Evolutionary conservation across 2,797 vertebrate species (phyloP), one percentile per base, ranked within the genome.

Genomic region (Acrocephalus scirpaceus): DNA sequence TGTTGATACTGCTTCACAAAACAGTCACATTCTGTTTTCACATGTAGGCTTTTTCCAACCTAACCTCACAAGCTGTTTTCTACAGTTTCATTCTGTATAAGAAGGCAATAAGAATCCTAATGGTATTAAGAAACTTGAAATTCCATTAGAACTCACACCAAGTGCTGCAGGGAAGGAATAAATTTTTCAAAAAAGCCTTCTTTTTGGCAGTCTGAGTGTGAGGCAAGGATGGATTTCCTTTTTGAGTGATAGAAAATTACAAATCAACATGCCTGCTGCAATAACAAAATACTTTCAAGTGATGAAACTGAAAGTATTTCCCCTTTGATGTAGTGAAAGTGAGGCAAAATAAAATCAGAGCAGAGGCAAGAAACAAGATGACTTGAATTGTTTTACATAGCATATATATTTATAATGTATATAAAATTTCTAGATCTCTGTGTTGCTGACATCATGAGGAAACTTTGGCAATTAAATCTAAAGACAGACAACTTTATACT

Each of bases 131-230:
- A 76, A 60, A 86, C 18, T 66, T 73, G 22, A 78, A 87, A 77
- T 78, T 95, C 32, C 38, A 45, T 86, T 90, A 88, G 50, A 71
- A 58, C 11, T 91, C 69, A 84, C 20, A 45, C 30, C 27, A 26
- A 76, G 30, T 0, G 2, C 29, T 88, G 21, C 53, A 84, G 78
- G 30, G 44, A 67, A 65, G 80, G 15, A 69, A 78, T 17, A 7
- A 0, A 47, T 66, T 71, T 91, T 85, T 65, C 8, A 74, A 71
- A 91, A 73, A 67, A 61, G 1, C 2, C 38, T 5, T 36, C 3
- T 47, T 38, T 87, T 67, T 70, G 0, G 1, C 2, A 6, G 0
- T 38, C 0, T 22, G 34, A 36, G 2, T 9, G 9, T 21, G 20
- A 80, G 13, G 18, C 16, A 70, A 44, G 6, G 6, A 40, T n/a